Evolutionary conservation across 2,797 vertebrate species (phyloP).

Genomic region (Eidolon dupreanum): DNA sequence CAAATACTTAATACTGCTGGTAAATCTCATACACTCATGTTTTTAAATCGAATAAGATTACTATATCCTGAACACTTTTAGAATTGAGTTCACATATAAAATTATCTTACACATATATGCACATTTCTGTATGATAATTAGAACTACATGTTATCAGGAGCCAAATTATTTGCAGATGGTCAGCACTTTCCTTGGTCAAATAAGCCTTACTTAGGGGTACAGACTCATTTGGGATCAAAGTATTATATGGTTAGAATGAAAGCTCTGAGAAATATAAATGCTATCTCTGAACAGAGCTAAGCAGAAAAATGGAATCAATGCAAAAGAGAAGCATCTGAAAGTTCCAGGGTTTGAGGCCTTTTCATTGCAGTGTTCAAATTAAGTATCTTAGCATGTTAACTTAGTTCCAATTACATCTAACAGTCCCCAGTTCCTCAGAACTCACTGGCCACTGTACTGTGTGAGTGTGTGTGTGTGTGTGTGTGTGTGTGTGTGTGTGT

Average conservation of each 20-base stretch:
- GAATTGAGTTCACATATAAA: neutral
- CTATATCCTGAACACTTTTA: constrained; percentile 6
- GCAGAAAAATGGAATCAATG: neutral
- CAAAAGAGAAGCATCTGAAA: constrained; percentile 15
- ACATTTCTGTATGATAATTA: neutral
- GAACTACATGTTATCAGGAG: neutral
- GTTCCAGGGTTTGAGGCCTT: neutral
- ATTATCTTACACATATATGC: neutral
- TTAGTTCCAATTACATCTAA: neutral
- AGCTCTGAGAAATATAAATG: constrained; percentile 23
- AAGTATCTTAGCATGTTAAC: neutral
- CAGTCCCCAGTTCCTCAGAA: neutral
- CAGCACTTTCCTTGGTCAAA: constrained; percentile 13
- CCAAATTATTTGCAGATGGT: neutral
- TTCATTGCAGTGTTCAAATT: neutral
- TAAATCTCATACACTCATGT: constrained; percentile 80
- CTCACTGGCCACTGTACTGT: neutral
- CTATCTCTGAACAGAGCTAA: neutral
- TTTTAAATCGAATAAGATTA: constrained; percentile 71
- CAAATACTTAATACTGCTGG: constrained; percentile 75
- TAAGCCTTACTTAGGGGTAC: neutral
- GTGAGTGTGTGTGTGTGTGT: no score
- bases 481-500: no score
- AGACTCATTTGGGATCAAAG: constrained; percentile 6
- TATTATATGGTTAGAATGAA: neutral